These are phyloP conservation scores for Bagarius yarrelli DNA, from an alignment of 2,113 vertebrate species.

Conservation along the genomic window DNA sequence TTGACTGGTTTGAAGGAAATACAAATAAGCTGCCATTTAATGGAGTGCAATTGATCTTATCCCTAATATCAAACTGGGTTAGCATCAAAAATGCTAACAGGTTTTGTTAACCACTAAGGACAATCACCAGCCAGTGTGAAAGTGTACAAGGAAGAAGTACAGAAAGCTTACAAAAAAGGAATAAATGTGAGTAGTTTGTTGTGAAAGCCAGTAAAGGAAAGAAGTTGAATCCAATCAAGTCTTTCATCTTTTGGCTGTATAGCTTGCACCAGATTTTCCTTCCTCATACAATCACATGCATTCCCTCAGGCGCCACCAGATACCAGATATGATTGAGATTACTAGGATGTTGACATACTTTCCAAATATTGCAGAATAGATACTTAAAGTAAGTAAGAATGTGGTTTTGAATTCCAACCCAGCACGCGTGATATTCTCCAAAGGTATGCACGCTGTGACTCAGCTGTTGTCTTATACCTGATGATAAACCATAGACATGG, in stretches of 20 bases:
- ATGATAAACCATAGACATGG: constrained; percentile 7
- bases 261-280: neutral
- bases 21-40: neutral
- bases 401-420: neutral
- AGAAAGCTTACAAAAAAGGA: neutral
- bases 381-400: neutral
- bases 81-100: neutral
- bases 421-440: neutral
- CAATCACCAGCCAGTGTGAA: neutral
- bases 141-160: neutral
- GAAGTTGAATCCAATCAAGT: neutral
- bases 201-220: neutral
- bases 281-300: constrained; percentile 13
- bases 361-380: neutral
- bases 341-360: constrained; percentile 5
- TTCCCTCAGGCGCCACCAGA: constrained; percentile 1
- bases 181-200: neutral
- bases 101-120: neutral
- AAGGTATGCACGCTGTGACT: constrained; percentile 12
- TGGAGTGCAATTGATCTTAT: neutral
- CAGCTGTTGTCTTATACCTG: neutral
- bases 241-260: neutral
- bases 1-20: too few relatives aligned
- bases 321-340: neutral
- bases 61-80: neutral